Percentiles rank a stretch among this genome's conserved stretches.
These are phyloP conservation scores for Pteronura brasiliensis DNA, from an alignment of 2,113 vertebrate genomes.

Conservation along the genomic window DNA sequence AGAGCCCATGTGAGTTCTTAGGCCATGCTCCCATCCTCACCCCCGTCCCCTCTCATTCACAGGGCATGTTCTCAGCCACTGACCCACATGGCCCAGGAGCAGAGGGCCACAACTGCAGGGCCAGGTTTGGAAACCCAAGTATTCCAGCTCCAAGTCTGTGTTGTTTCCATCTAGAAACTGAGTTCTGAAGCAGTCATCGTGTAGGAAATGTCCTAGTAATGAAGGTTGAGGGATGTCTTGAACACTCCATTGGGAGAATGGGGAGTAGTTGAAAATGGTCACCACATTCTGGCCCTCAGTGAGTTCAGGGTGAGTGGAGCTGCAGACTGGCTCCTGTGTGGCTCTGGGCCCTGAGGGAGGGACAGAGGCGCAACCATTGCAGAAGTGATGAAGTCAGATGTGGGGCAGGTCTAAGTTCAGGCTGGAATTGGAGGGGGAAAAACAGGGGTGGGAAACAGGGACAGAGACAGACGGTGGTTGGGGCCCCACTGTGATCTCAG, in stretches of 20 bases:
- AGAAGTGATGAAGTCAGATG: fast-evolving
- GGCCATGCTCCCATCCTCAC: neutral
- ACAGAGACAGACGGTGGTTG: fast-evolving
- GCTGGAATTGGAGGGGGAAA: neutral
- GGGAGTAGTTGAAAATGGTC: fast-evolving
- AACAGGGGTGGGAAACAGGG: neutral
- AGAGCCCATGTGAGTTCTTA: fast-evolving
- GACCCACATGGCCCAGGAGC: fast-evolving
- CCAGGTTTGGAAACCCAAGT: neutral
- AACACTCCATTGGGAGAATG: neutral
- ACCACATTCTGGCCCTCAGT: neutral
- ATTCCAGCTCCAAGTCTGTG: neutral
- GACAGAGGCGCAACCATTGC: fast-evolving
- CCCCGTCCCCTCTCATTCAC: no score
- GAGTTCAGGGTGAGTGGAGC: neutral
- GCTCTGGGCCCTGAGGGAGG: fast-evolving
- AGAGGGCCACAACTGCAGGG: fast-evolving
- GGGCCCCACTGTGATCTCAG: no score
- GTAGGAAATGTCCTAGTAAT: no score
- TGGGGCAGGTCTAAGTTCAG: neutral
- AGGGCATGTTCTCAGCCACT: neutral
- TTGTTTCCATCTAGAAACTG: neutral
- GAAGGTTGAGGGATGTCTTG: neutral
- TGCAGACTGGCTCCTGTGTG: fast-evolving
- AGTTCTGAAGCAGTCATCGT: fast-evolving